Percentiles rank a stretch among this genome's conserved stretches.
These are phyloP conservation scores for Vanessa atalanta DNA, from an alignment of 1,140 invertebrate species.

Conservation along the genomic window DNA sequence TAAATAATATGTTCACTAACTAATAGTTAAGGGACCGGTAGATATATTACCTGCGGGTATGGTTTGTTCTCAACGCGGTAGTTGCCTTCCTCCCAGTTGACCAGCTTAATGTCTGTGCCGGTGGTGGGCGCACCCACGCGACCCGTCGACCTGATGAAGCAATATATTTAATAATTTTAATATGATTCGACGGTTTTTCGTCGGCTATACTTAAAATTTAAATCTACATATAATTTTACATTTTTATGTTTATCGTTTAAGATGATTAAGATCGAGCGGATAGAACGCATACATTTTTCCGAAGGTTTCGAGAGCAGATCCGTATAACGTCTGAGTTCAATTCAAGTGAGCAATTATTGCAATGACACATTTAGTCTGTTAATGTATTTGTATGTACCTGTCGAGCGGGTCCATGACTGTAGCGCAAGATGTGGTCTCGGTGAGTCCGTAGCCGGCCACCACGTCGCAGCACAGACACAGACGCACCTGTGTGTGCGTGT, in stretches of 20 bases:
- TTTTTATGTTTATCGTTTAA: too few species aligned
- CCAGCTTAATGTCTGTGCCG: constrained; percentile 91
- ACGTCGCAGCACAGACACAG: constrained; percentile 95
- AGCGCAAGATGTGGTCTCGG: constrained; percentile 97
- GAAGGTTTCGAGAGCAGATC: too few species aligned
- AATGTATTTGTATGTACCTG: constrained; percentile 17
- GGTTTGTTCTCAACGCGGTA: constrained; percentile 95
- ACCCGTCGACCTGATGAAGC: constrained; percentile 81
- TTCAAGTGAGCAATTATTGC: too few species aligned
- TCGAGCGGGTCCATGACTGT: constrained; percentile 90
- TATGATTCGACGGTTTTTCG: background rate
- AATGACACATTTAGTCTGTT: too few species aligned
- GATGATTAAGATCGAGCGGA: too few species aligned
- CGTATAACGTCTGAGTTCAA: too few species aligned
- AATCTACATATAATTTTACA: too few species aligned
- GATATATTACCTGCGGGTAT: constrained; percentile 85
- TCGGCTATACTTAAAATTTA: too few species aligned
- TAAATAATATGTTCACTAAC: background rate
- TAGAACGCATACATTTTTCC: too few species aligned
- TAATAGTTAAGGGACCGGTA: background rate
- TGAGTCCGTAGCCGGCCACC: constrained; percentile 97
- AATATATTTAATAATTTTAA: background rate
- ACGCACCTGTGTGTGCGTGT: constrained; percentile 97
- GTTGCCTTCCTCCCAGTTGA: constrained; percentile 97
- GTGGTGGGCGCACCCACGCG: constrained; percentile 94